phyloP scores from a whole-genome alignment of 1,140 invertebrate species.

The Eulimnadia texana region DNA sequence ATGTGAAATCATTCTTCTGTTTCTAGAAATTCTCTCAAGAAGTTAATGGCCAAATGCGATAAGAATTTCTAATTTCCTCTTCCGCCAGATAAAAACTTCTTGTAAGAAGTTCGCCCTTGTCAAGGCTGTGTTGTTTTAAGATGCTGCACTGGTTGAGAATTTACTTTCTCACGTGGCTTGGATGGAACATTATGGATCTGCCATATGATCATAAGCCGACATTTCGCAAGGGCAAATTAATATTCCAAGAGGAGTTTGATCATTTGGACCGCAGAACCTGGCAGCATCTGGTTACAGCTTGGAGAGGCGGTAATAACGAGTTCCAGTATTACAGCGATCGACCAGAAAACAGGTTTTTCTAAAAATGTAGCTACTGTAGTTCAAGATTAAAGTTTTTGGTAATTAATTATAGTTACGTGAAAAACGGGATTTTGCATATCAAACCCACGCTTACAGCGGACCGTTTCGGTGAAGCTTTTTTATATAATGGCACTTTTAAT shows the following conservation, averaged over 20 bases:
- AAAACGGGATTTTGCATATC: constrained; percentile 30
- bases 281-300: constrained; percentile 20
- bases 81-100: neutral
- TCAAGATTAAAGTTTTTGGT: too few relatives aligned
- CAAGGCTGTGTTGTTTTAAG: neutral
- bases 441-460: constrained; percentile 30
- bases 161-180: neutral
- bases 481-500: constrained; percentile 26
- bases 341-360: constrained; percentile 19
- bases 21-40: too few relatives aligned
- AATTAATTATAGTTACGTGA: constrained; percentile 19
- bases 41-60: too few relatives aligned
- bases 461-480: constrained; percentile 26
- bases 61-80: neutral
- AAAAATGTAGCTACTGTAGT: neutral
- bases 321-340: constrained; percentile 22
- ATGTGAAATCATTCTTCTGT: neutral
- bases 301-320: constrained; percentile 21
- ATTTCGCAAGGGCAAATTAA: neutral
- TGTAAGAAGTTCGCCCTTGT: neutral
- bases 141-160: neutral
- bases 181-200: neutral
- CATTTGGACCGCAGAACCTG: constrained; percentile 17
- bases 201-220: neutral
- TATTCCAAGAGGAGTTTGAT: constrained; percentile 19